Evolutionary conservation across 2,113 vertebrate species (phyloP), one percentile per base, ranked within the genome.

Genomic region (Polypterus bichir): DNA sequence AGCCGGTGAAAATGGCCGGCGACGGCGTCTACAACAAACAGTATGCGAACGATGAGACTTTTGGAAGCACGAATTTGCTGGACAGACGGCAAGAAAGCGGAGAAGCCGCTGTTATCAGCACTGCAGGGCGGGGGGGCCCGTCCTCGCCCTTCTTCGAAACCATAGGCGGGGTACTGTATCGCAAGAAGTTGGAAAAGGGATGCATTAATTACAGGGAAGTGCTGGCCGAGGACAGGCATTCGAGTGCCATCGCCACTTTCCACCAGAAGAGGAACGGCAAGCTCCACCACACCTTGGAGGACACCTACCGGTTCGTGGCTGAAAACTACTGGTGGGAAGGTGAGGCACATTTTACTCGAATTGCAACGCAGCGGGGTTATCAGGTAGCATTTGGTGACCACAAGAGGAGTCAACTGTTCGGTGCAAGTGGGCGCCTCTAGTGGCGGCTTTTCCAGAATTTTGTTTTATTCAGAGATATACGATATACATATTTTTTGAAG

Each of bases 281-380:
- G 68, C 68, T 64, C 46, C 86, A 88, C 74, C 80, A 80, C 67
- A 82, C 85, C 74, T 76, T 84, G 76, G 86, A 86, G 59, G 85
- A 88, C 65, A 88, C 85, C 3, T 89, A 88, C 70, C 83, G 77
- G 77, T 78, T 77, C 5, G 84, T 88, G 69, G 83, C 85, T 10
- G 85, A 88, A 47, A 87, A 88, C 79, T 89, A 89, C 78, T 89
- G 86, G 85, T 89, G 86, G 86, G 84, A 89, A 46, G 86, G 85
- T 88, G 79, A 5, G 69, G 55, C 46, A 27, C 45, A 54, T 45
- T 68, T 47, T 27, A 27, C 27, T 27, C 27, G 27, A 27, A 27
- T 27, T 27, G 27, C 27, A 27, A 27, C 27, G 27, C 27, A 27
- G 27, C 27, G 27, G 27, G 27, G 27, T 27, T 27, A 27, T 27